Percentiles rank a stretch among this genome's conserved stretches.
phyloP scores from a whole-genome alignment of 1,140 invertebrate genomes.

The Diploscapter pachys region DNA sequence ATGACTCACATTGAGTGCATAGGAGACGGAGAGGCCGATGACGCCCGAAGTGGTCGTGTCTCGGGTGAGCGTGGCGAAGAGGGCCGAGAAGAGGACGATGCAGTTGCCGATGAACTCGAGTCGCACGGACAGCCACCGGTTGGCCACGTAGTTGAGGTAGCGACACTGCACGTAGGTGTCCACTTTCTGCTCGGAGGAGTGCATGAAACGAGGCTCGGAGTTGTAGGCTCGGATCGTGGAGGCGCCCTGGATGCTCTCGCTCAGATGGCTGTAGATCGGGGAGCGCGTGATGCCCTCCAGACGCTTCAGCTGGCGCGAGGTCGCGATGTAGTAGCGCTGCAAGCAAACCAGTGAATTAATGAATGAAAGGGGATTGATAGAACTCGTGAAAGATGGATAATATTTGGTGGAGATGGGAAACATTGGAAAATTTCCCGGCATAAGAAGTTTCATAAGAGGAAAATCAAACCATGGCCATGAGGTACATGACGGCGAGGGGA shows the following conservation, averaged over 20 bases:
- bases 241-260: constrained; percentile 72
- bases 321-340: constrained; percentile 77
- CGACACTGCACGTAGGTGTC: constrained; percentile 57
- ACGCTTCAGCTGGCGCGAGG: constrained; percentile 87
- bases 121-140: constrained; percentile 63
- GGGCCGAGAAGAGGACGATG: constrained; percentile 64
- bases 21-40: constrained; percentile 60
- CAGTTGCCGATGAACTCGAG: constrained; percentile 66
- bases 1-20: constrained; percentile 55
- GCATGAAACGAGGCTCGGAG: constrained; percentile 61
- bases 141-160: constrained; percentile 54
- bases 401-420: too few species aligned
- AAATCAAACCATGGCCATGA: constrained; percentile 71
- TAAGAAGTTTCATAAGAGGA: too few species aligned
- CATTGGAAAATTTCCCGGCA: too few species aligned
- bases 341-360: neutral
- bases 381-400: too few species aligned
- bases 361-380: too few species aligned
- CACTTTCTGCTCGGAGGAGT: constrained; percentile 61
- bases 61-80: constrained; percentile 61
- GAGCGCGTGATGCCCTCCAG: constrained; percentile 90
- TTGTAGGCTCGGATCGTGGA: constrained; percentile 65
- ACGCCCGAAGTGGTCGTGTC: constrained; percentile 58
- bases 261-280: constrained; percentile 95
- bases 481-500: constrained; percentile 81